Evolutionary conservation across 2,888 invertebrate genomes (phyloP).

Genomic region (Belgica antarctica): DNA sequence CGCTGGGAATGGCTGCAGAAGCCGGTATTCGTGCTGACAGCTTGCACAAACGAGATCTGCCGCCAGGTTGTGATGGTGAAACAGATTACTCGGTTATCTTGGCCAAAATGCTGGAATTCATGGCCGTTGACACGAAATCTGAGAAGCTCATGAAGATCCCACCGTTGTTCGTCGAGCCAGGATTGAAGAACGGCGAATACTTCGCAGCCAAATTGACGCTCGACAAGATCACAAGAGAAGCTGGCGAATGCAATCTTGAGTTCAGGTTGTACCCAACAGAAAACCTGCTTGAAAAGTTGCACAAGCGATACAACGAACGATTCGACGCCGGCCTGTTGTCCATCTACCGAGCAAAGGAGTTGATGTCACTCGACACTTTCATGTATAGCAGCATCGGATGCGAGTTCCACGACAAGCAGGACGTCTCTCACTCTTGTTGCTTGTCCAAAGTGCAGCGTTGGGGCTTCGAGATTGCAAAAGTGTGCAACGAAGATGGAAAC

Average conservation of each 20-base stretch:
- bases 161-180: background rate
- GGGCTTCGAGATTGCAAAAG: too few relatives aligned
- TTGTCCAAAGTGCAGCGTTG: constrained; percentile 25
- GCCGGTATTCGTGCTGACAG: background rate
- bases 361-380: background rate
- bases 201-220: background rate
- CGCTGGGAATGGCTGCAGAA: background rate
- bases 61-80: background rate
- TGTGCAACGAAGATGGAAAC: too few relatives aligned
- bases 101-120: background rate
- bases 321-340: background rate
- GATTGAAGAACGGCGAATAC: background rate
- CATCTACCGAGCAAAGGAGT: background rate
- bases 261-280: background rate
- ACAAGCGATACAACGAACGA: background rate
- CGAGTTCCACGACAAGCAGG: background rate
- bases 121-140: background rate
- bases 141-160: background rate
- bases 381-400: constrained; percentile 7
- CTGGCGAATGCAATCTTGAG: background rate
- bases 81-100: background rate
- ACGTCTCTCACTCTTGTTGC: background rate
- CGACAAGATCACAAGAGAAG: background rate
- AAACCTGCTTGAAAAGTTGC: background rate
- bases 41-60: background rate